Evolutionary conservation across 2,888 invertebrate species (phyloP).

Genomic region (Piscicola geometra): DNA sequence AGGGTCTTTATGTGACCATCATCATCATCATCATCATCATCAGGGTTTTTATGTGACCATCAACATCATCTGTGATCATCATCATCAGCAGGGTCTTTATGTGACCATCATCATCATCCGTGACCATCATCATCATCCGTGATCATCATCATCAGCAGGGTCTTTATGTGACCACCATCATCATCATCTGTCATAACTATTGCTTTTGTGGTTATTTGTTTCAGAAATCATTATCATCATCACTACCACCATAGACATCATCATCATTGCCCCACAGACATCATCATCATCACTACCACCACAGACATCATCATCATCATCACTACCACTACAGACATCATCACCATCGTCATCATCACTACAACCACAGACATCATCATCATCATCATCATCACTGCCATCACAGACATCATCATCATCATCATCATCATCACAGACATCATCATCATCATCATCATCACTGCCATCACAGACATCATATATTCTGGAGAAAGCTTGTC

Average conservation of each 20-base stretch:
- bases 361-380: no score
- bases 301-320: constrained; percentile 8
- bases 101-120: background rate
- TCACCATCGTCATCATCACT: no score
- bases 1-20: no score
- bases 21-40: no score
- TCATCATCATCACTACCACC: no score
- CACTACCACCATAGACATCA: background rate
- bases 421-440: background rate
- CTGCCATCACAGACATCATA: constrained; percentile 52
- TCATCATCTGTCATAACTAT: no score
- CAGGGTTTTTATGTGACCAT: background rate
- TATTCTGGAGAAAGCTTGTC: constrained; percentile 61
- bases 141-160: no score
- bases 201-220: no score
- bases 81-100: no score
- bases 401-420: no score
- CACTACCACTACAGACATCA: no score
- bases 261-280: background rate
- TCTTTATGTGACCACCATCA: no score
- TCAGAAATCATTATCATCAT: background rate
- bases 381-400: background rate
- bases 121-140: background rate
- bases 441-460: background rate
- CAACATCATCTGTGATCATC: background rate